Percentiles rank a stretch among this genome's conserved stretches.
Conservation (phyloP, 2,888 invertebrate genomes). For the Sthenelais limicola region DNA sequence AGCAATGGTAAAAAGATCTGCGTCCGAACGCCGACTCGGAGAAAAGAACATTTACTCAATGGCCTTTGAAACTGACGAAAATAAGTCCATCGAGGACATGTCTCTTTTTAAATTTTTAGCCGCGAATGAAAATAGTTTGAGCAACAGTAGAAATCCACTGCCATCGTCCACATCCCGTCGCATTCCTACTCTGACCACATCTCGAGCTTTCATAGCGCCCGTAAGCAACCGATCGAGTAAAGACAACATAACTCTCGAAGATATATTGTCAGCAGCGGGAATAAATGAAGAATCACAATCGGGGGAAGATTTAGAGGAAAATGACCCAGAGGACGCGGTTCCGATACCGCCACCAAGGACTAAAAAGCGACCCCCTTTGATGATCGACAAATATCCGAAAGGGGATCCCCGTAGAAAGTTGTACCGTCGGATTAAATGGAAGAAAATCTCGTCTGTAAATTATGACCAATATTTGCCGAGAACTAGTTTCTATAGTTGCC, state of each 20-base stretch:
- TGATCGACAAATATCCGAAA: constrained; percentile 1
- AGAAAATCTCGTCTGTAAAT: constrained; percentile 3
- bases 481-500: constrained; percentile 10
- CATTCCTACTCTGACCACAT: background rate
- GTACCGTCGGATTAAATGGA: constrained; percentile 18
- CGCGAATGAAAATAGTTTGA: background rate
- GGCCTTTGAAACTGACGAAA: too few relatives aligned
- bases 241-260: constrained; percentile 6
- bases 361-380: background rate
- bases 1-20: background rate
- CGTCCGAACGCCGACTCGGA: constrained; percentile 8
- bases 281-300: background rate
- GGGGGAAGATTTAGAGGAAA: background rate
- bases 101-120: constrained; percentile 2
- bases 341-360: background rate
- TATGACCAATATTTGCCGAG: constrained; percentile 8
- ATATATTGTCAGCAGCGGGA: background rate
- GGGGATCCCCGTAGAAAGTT: constrained; percentile 22
- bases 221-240: background rate
- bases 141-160: background rate
- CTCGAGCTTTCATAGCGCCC: constrained; percentile 1
- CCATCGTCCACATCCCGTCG: background rate
- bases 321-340: background rate
- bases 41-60: background rate
- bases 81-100: constrained; percentile 10